Percentiles rank a stretch among this genome's conserved stretches.
Conservation (phyloP, 2,888 invertebrate species). For the Crossocerus cetratus region DNA sequence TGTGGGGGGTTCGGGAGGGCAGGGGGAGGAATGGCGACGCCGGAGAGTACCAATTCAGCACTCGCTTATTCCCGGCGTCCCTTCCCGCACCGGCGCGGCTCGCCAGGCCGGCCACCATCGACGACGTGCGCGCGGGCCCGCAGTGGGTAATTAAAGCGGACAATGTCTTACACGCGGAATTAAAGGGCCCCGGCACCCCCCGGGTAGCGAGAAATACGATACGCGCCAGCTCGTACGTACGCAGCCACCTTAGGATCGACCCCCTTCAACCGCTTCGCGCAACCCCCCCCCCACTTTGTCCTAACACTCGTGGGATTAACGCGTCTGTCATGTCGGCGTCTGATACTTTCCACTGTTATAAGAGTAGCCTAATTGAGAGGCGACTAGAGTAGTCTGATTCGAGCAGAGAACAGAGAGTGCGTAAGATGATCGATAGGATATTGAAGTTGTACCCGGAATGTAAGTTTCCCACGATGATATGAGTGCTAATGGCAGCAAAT, state of each 20-base stretch:
- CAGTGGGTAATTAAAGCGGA: constrained; percentile 60
- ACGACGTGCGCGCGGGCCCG: constrained; percentile 30
- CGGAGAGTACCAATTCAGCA: not conserved
- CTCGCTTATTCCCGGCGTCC: constrained; percentile 2
- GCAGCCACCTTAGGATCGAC: constrained; percentile 1
- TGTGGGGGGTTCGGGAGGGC: constrained; percentile 3
- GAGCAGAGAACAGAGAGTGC: too few relatives aligned
- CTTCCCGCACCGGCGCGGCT: constrained; percentile 5
- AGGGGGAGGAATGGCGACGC: not conserved
- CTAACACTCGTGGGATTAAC: constrained; percentile 12
- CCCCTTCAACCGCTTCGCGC: not conserved
- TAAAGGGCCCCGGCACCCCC: constrained; percentile 41
- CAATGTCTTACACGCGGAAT: constrained; percentile 58
- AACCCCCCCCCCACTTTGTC: not conserved
- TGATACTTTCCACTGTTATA: too few relatives aligned
- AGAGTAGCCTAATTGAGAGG: too few relatives aligned
- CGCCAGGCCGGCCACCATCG: constrained; percentile 51
- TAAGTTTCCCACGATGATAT: too few relatives aligned
- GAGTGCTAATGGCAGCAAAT: constrained; percentile 50
- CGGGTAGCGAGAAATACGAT: constrained; percentile 50
- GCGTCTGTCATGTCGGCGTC: not conserved
- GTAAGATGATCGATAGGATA: too few relatives aligned
- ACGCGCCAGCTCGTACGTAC: constrained; percentile 32
- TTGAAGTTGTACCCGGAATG: too few relatives aligned
- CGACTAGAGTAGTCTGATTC: too few relatives aligned